Percentiles rank a stretch among this genome's conserved stretches.
Conservation (phyloP, 2,888 invertebrate genomes). For the Xestia rhomboidea region DNA sequence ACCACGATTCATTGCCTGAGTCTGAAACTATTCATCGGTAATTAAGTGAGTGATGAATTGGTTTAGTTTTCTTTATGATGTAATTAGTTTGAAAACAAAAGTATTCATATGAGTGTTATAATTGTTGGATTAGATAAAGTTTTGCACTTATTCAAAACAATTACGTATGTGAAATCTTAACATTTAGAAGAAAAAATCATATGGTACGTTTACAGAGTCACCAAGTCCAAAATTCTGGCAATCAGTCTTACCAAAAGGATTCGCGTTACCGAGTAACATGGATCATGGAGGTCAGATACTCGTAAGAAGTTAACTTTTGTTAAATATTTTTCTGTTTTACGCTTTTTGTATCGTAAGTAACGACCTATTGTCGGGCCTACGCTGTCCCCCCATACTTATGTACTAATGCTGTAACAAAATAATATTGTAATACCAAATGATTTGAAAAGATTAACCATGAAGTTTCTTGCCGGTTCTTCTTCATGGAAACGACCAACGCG, state of each 20-base stretch:
- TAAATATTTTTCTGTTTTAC: too few relatives aligned
- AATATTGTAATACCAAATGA: too few relatives aligned
- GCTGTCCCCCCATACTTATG: too few relatives aligned
- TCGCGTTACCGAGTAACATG: not conserved
- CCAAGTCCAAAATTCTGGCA: not conserved
- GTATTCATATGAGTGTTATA: not conserved
- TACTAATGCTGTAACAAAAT: too few relatives aligned
- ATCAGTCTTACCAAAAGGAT: not conserved
- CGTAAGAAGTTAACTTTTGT: too few relatives aligned
- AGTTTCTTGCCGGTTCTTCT: too few relatives aligned
- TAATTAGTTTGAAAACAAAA: slow-evolving; percentile 13
- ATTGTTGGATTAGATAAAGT: not conserved
- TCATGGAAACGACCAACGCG: too few relatives aligned
- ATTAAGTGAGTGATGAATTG: slow-evolving; percentile 40
- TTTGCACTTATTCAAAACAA: not conserved
- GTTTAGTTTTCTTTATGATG: slow-evolving; percentile 1
- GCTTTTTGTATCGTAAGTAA: too few relatives aligned
- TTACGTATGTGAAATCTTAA: not conserved
- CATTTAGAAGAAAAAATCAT: not conserved
- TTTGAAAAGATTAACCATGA: too few relatives aligned
- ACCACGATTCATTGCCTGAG: slow-evolving; percentile 36
- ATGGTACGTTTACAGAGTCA: not conserved
- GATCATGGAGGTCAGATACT: not conserved
- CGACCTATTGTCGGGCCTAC: too few relatives aligned
- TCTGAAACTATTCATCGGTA: slow-evolving; percentile 39